Evolutionary conservation across 1,140 invertebrate species (phyloP), one percentile per base, ranked within the genome.

Genomic region (Cydia pomonella): DNA sequence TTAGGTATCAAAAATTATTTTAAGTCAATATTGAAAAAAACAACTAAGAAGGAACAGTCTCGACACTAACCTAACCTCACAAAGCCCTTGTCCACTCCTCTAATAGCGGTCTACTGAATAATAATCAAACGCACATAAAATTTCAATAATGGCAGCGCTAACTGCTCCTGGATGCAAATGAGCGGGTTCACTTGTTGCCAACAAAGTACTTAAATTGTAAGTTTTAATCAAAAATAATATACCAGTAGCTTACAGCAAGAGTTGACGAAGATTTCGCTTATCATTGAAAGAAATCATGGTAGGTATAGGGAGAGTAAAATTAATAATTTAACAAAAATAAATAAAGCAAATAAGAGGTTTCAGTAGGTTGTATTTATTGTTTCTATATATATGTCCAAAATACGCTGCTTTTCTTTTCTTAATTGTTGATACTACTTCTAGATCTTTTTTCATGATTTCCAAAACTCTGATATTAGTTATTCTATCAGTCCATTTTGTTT

Each of bases 71-170:
- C 12, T 41, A 84, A 21, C 80, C 63, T 59, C 66, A 73, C 33
- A 74, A 82, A 87, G 82, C 82, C 83, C 82, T 69, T 92, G 89
- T 91, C 89, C 90, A 91, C 81, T 87, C 66, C 76, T 84, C 85
- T 89, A 90, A 89, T 87, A 89, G 88, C 84, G 88, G 90, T 90
- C 90, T 90, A 89, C 85, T 92, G 90, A 92, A 92, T 91, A 91
- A 90, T 91, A 92, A 92, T 92, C 85, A 90, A 89, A 91, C 86
- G 88, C 87, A 83, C 89, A 89, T 92, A 92, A 92, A 92, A 92
- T 92, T 92, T 90, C 89, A 92, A 92, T 92, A 92, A 91, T 85
- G 85, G 82, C 84, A 21, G 29, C 80, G 80, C 74, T 90, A 92
- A 92, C 88, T 84, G 88, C 86, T 38, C 77, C 72, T 21, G 50